Evolutionary conservation across 2,888 invertebrate species (phyloP), one percentile per base, ranked within the genome.

Genomic region (Adela reaumurella): DNA sequence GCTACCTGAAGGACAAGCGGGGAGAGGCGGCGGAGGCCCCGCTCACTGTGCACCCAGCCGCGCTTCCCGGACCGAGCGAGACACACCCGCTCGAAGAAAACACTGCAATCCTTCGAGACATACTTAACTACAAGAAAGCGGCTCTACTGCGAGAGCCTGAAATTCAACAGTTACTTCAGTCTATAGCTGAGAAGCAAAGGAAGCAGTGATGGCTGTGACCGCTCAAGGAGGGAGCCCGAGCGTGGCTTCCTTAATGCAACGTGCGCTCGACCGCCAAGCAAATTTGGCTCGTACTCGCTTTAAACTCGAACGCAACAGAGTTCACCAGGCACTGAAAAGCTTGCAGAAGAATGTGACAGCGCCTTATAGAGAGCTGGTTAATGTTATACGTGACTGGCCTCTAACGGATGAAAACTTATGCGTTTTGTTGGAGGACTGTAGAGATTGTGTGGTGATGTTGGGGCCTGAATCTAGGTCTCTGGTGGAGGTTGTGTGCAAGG

Each of bases 1-100:
- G 69, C 3, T 80, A 70, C 60, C 58, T 80, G 43, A 80, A 80
- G 63, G 80, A 80, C 57, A 80, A 78, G 56, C 70, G 62, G 50
- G 72, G 65, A 0, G 80, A 79, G 54, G 54, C 58, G 10, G 53
- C 62, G 1, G 78, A 77, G 47, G 50, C 66, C 17, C 29, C 46
- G 14, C 47, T 45, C 28, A 46, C 16, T 28, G 41, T 42, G 17
- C 49, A 49, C 29, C 51, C 49, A 1, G 53, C 52, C 46, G 6
- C 52, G 49, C 45, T 48, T 50, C 35, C 51, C 51, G 42, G 50
- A 47, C 47, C 50, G 52, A n/a, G 51, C 51, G 49, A 46, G 18
- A 24, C 43, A 14, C 50, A 48, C 20, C 35, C 11, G 3, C 35
- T 67, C 41, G 73, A 77, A 53, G 73, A 78, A 50, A 70, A 63